Conservation (phyloP, 2,888 invertebrate species). For the Ophioninae sp. region DNA sequence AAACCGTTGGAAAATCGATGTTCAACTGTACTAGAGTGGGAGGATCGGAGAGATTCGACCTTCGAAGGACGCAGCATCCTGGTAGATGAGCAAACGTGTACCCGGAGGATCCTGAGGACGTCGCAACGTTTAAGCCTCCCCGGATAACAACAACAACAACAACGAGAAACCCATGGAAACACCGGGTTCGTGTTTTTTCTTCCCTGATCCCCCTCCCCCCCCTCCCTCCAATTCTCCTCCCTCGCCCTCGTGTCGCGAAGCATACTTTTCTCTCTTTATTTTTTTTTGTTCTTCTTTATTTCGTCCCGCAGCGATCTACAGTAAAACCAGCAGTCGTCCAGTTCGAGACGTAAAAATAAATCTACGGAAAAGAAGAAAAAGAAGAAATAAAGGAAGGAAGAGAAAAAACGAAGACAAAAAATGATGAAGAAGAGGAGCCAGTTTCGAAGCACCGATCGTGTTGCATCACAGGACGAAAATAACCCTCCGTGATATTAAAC, state of each 20-base stretch:
- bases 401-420: conserved; percentile 9
- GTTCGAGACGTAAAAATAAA: conserved; percentile 22
- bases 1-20: neutral
- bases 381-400: conserved; percentile 30
- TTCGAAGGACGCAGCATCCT: conserved; percentile 72
- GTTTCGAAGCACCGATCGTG: conserved; percentile 66
- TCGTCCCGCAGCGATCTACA: conserved; percentile 28
- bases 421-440: conserved; percentile 46
- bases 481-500: conserved; percentile 57
- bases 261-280: neutral
- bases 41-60: conserved; percentile 67
- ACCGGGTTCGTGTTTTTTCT: conserved; percentile 35
- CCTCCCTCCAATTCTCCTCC: too few species aligned
- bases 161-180: conserved; percentile 24
- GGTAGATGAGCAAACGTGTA: conserved; percentile 21
- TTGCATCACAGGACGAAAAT: conserved; percentile 74
- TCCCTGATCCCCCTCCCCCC: neutral
- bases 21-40: conserved; percentile 12
- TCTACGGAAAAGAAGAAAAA: conserved; percentile 38
- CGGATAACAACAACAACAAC: conserved; percentile 26
- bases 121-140: neutral
- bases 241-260: neutral
- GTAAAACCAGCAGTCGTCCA: conserved; percentile 26
- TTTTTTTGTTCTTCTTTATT: neutral
- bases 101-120: conserved; percentile 11